Percentiles rank a stretch among this genome's conserved stretches.
phyloP scores from a whole-genome alignment of 2,888 invertebrate species.

The Tortricodes alternella region DNA sequence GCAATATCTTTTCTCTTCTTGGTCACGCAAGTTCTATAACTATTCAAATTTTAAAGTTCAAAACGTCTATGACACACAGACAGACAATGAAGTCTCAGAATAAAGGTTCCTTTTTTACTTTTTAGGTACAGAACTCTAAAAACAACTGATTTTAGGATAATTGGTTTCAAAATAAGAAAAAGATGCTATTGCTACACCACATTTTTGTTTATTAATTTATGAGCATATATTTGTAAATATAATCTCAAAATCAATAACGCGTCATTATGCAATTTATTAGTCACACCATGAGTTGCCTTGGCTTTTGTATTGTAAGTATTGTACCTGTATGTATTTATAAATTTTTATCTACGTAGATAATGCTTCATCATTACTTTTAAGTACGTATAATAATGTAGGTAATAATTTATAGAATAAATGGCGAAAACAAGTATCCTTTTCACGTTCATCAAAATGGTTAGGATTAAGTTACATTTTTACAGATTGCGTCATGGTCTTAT shows the following conservation, averaged over 20 bases:
- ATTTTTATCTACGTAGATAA: neutral
- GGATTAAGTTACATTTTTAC: neutral
- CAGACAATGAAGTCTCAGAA: no score
- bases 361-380: neutral
- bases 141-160: no score
- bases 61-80: no score
- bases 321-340: neutral
- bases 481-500: neutral
- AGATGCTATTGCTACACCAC: neutral
- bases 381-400: neutral
- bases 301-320: neutral
- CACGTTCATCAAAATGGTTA: neutral
- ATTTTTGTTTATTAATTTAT: neutral
- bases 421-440: neutral
- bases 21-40: no score
- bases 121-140: no score
- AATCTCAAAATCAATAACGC: neutral
- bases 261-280: constrained; percentile 1
- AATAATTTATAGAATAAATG: neutral
- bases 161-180: no score
- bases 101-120: no score
- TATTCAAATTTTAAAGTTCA: no score
- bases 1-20: no score
- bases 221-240: neutral
- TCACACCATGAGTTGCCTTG: neutral